Base-by-base conservation (phyloP, 2,797 vertebrate genomes). In the Sardinella longiceps region DNA sequence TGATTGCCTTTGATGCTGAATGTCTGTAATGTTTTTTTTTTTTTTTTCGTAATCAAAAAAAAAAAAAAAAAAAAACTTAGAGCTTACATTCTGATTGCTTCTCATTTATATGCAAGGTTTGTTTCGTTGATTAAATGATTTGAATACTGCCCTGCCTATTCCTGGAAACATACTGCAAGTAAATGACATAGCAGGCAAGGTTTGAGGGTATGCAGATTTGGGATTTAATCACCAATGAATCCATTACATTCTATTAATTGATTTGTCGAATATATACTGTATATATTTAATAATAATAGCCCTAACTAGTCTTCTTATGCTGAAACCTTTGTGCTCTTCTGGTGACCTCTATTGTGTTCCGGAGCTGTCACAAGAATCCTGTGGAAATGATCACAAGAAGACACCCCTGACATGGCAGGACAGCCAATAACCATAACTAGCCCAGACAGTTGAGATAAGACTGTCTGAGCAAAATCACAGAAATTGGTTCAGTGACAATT, bases 381-480 rank as follows among this genome's bases (percentile, higher is more conserved):
- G 45, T 14, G 25, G 66, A 84, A 86, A 53, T 45, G 20, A 84
- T 82, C 80, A 77, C 70, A 5, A 37, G 30, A 6, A 43, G 37
- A 43, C 20, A 43, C 18, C 20, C 5, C 70, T 77, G 37, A 77
- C 70, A 77, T 23, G 70, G 70, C 33, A 77, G 37, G 37, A 37
- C 70, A 20, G 85, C 81, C 11, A 74, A 82, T 81, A 20, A 74
- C 63, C 43, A 9, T 89, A 92, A 93, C 81, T 46, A 25, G 60
- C 81, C 86, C 56, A 91, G 92, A 93, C 93, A 91, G 87, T 86
- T 91, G 84, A 84, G 90, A 92, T 85, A 90, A 84, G 87, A 84
- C 84, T 84, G 80, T 89, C 87, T 85, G 85, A 91, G 91, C 87
- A 84, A 92, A 93, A 93, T 92, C 85, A 85, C n/a, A 88, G 83